Percentiles rank a stretch among this genome's conserved stretches.
Conservation (phyloP, 2,888 invertebrate species). For the Clivina fossor region DNA sequence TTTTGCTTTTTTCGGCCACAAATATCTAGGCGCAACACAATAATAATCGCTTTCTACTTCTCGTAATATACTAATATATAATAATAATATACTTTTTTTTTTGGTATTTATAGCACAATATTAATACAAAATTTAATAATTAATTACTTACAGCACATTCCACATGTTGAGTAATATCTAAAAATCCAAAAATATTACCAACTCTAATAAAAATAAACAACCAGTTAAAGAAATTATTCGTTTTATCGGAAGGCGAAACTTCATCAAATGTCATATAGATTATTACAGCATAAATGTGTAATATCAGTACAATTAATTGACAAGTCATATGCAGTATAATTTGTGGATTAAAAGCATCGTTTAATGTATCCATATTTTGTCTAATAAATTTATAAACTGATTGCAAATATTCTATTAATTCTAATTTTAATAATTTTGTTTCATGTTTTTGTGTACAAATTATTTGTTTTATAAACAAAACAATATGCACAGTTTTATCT, state of each 20-base stretch:
- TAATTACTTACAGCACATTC: slow-evolving; percentile 48
- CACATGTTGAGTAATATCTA: slow-evolving; percentile 49
- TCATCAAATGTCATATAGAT: slow-evolving; percentile 47
- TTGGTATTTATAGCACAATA: too few relatives aligned
- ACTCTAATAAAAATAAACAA: slow-evolving; percentile 48
- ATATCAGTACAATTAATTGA: slow-evolving; percentile 48
- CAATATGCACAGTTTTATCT: background rate
- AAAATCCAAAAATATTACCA: slow-evolving; percentile 47
- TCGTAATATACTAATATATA: too few relatives aligned
- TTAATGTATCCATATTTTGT: slow-evolving; percentile 46
- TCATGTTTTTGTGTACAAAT: slow-evolving; percentile 13
- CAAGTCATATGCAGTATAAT: slow-evolving; percentile 48
- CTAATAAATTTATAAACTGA: slow-evolving; percentile 50
- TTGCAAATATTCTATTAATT: slow-evolving; percentile 46
- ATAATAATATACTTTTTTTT: too few relatives aligned
- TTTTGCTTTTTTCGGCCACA: too few relatives aligned
- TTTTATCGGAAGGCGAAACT: slow-evolving; percentile 43
- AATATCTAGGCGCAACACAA: too few relatives aligned
- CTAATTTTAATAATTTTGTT: slow-evolving; percentile 6
- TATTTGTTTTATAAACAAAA: background rate
- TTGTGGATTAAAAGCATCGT: slow-evolving; percentile 49
- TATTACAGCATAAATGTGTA: slow-evolving; percentile 52
- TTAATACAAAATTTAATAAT: too few relatives aligned
- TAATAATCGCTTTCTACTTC: too few relatives aligned
- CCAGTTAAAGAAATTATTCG: slow-evolving; percentile 49